A percentile compares a stretch with the other conserved stretches of the same genome.
phyloP scores from a whole-genome alignment of 1,140 invertebrate genomes.

The Drosophila leontia region DNA sequence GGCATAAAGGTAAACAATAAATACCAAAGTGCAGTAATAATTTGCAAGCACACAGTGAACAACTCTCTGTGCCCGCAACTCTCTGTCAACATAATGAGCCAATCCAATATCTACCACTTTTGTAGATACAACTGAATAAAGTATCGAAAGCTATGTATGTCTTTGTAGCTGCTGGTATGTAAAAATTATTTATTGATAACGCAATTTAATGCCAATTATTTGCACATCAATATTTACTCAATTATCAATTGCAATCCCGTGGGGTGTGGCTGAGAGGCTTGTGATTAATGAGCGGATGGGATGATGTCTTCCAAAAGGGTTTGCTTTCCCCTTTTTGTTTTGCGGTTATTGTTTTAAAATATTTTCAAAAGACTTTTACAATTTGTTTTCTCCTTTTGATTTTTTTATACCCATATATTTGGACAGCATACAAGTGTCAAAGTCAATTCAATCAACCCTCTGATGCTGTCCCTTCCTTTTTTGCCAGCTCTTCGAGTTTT shows the following conservation, averaged over 20 bases:
- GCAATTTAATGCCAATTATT: conserved; percentile 84
- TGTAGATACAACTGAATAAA: conserved; percentile 35
- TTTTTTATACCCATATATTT: conserved; percentile 18
- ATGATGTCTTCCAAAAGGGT: conserved; percentile 11
- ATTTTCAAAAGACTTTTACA: conserved; percentile 64
- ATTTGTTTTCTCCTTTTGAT: conserved; percentile 28
- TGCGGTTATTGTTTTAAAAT: conserved; percentile 62
- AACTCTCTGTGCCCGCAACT: conserved; percentile 52
- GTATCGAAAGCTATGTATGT: conserved; percentile 17
- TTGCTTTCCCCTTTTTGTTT: conserved; percentile 13
- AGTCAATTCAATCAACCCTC: conserved; percentile 54
- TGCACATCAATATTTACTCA: conserved; percentile 78
- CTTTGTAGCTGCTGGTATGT: conserved; percentile 50
- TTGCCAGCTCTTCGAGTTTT: conserved; percentile 20
- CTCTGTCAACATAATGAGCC: conserved; percentile 70
- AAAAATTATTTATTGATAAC: conserved; percentile 83
- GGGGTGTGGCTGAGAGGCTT: conserved; percentile 36
- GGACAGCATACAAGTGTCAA: conserved; percentile 44
- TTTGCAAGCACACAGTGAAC: conserved; percentile 31
- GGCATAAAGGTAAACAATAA: conserved; percentile 33
- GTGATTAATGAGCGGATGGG: conserved; percentile 55
- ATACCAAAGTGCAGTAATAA: conserved; percentile 53
- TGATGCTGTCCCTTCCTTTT: conserved; percentile 4
- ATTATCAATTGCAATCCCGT: conserved; percentile 70
- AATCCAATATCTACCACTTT: conserved; percentile 41